Evolutionary conservation across 2,113 vertebrate species (phyloP).

Genomic region (Engystomops pustulosus): DNA sequence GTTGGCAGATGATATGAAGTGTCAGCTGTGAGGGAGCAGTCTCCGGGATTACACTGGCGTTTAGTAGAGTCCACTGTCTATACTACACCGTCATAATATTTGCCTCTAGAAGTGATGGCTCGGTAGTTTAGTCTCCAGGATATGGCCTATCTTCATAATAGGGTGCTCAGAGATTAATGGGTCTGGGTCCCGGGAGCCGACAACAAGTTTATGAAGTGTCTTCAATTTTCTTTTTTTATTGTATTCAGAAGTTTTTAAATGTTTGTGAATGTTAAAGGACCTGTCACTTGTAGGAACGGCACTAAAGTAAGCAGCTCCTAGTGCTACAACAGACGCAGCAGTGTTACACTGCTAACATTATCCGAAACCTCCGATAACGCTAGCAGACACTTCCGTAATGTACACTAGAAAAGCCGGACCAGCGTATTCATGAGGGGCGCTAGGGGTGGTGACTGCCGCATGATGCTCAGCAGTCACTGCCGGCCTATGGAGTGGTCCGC

Average conservation of each 20-base stretch:
- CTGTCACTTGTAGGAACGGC: too few species aligned
- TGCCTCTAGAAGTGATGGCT: constrained; percentile 26
- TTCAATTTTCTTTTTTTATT: background rate
- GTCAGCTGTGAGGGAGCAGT: constrained; percentile 43
- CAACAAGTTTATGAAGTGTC: background rate
- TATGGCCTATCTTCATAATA: constrained; percentile 3
- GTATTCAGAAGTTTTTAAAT: background rate
- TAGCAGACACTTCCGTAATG: too few species aligned
- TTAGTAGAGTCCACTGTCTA: constrained; percentile 11
- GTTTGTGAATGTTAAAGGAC: background rate
- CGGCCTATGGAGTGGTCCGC: too few species aligned
- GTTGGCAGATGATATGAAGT: constrained; percentile 52
- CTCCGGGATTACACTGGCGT: background rate
- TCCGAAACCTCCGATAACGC: too few species aligned
- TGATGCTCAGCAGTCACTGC: too few species aligned
- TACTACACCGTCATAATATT: constrained; percentile 41
- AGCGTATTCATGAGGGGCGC: too few species aligned
- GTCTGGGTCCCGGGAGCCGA: background rate
- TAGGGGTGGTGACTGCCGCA: too few species aligned
- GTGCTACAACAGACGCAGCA: too few species aligned
- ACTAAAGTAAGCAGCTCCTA: too few species aligned
- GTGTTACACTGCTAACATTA: too few species aligned
- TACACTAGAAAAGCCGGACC: too few species aligned
- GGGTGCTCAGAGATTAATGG: constrained; percentile 13
- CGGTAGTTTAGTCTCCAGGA: constrained; percentile 42